Conservation (phyloP, 1,140 invertebrate genomes). For the Druon quercuslanigerum region DNA sequence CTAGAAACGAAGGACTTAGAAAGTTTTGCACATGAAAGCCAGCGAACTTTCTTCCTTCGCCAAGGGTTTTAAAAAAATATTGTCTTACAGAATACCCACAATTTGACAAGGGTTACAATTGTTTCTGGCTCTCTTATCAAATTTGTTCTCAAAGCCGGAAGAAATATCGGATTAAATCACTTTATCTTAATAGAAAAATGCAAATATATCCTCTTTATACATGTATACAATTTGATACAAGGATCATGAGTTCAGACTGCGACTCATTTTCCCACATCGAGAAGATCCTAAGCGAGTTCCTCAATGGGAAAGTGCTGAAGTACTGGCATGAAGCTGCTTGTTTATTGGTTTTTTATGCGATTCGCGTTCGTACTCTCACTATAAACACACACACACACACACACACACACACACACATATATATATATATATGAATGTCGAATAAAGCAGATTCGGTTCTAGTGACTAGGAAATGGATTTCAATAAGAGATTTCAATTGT, state of each 20-base stretch:
- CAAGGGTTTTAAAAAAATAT: constrained; percentile 1
- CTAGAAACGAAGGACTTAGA: constrained; percentile 5
- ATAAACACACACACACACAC: too few species aligned
- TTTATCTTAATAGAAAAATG: not conserved
- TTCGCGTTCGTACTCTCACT: constrained; percentile 21
- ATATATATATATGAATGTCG: too few species aligned
- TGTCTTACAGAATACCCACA: not conserved
- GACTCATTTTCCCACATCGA: constrained; percentile 32
- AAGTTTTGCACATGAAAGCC: not conserved
- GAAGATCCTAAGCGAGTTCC: constrained; percentile 46
- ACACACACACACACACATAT: too few species aligned
- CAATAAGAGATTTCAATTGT: constrained; percentile 49
- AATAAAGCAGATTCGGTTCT: constrained; percentile 26
- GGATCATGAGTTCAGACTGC: constrained; percentile 30
- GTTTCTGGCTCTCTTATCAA: too few species aligned
- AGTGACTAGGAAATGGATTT: constrained; percentile 43
- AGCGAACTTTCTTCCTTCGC: not conserved
- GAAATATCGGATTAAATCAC: constrained; percentile 25
- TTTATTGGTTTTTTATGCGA: constrained; percentile 46
- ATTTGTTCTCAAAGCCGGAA: not conserved
- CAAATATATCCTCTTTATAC: constrained; percentile 5
- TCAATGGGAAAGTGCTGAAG: constrained; percentile 51
- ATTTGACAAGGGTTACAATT: too few species aligned
- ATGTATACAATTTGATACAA: constrained; percentile 37
- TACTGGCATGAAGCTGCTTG: constrained; percentile 42